Percentiles rank a stretch among this genome's conserved stretches.
phyloP scores from a whole-genome alignment of 1,140 invertebrate genomes.

The Mya arenaria region DNA sequence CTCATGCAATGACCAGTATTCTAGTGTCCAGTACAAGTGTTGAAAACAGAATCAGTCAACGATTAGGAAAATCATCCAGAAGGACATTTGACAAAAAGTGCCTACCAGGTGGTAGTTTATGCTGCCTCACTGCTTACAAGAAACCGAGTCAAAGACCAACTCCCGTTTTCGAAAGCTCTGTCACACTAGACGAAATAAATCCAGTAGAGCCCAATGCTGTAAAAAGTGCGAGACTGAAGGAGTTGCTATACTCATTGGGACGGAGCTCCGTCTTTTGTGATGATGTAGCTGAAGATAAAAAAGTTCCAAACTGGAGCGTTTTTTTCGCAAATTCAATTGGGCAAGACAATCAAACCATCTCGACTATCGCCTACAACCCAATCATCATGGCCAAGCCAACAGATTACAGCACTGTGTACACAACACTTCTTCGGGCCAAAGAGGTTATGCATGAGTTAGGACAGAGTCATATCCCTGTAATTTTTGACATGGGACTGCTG shows the following conservation, averaged over 20 bases:
- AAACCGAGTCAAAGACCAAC: neutral
- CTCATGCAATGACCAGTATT: conserved; percentile 47
- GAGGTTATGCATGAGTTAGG: neutral
- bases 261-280: conserved; percentile 9
- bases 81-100: neutral
- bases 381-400: conserved; percentile 28
- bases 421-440: conserved; percentile 3
- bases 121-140: neutral
- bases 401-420: conserved; percentile 22
- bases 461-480: conserved; percentile 1
- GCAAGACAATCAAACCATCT: neutral
- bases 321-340: too few relatives aligned
- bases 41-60: neutral
- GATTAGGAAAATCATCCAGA: neutral
- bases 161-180: neutral
- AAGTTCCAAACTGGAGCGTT: neutral
- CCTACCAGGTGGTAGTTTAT: neutral
- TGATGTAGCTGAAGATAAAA: neutral
- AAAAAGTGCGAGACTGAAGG: neutral
- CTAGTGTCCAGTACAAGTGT: conserved; percentile 3
- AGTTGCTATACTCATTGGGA: neutral
- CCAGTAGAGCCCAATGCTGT: neutral
- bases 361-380: conserved; percentile 1
- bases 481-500: conserved; percentile 23
- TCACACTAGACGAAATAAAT: conserved; percentile 7